A percentile compares a stretch with the other conserved stretches of the same genome.
Evolutionary conservation across 2,113 vertebrate genomes (phyloP).

Genomic region (Oxyruncus cristatus): DNA sequence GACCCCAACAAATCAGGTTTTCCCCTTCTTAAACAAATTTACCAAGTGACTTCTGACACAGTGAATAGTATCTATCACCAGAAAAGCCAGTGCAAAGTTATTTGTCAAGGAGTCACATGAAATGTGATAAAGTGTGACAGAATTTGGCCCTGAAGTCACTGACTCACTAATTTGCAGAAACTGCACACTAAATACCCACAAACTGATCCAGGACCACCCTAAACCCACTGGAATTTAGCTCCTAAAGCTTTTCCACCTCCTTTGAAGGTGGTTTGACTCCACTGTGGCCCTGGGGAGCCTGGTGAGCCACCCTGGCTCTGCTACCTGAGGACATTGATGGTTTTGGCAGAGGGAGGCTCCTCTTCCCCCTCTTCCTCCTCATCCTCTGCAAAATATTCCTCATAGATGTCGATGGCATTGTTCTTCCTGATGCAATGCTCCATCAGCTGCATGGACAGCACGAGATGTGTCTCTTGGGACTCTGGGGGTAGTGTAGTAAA

Average conservation of each 20-base stretch:
- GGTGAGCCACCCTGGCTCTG: neutral
- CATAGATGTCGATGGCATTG: slow-evolving; percentile 87
- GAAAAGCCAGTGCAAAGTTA: neutral
- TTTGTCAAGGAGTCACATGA: neutral
- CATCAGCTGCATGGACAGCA: slow-evolving; percentile 74
- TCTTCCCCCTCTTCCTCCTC: slow-evolving; percentile 73
- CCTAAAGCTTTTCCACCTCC: neutral
- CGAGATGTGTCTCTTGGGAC: rapidly evolving
- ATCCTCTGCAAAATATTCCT: slow-evolving; percentile 82
- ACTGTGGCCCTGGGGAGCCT: rapidly evolving
- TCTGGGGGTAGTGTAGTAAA: neutral
- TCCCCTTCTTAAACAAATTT: neutral
- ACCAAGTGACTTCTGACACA: neutral
- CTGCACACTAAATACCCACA: neutral
- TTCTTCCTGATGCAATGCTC: slow-evolving; percentile 90
- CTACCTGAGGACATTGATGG: slow-evolving; percentile 8
- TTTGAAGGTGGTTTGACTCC: rapidly evolving
- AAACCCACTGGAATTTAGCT: neutral
- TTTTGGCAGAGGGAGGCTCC: slow-evolving; percentile 73
- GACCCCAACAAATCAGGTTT: neutral
- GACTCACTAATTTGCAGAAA: neutral
- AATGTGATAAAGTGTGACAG: neutral
- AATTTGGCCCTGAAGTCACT: neutral
- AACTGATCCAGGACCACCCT: too few species aligned
- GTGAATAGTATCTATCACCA: neutral